Evolutionary conservation across 1,140 invertebrate species (phyloP), one percentile per base, ranked within the genome.

Genomic region (Apis dorsata): DNA sequence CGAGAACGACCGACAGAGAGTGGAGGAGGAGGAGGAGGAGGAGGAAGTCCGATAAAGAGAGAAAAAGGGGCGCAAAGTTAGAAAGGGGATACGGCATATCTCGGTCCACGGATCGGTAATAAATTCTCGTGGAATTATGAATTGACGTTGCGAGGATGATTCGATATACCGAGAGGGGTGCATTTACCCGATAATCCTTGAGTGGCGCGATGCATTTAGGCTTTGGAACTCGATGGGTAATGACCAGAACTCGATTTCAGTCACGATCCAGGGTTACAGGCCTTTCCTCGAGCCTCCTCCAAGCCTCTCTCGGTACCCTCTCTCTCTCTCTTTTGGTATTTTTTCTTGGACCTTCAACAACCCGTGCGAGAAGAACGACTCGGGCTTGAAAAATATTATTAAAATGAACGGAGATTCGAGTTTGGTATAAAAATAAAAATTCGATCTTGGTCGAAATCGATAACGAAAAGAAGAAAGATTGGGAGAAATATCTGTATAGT

Each of bases 91-190:
- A 44, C 34, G 34, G 34, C 7, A 21, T 49, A 51, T 59, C 82
- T 75, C 66, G 63, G 49, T 75, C 17, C 55, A 17, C 44, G 44
- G n/a, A 15, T 8, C 51, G 81, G 86, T 74, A 81, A 88, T 89
- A 89, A 89, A 89, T 89, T 86, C 82, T 75, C 79, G 76, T 66
- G 65, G 81, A 88, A 89, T 88, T 86, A 88, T 88, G 79, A 89
- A 88, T 89, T 72, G 77, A 88, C 77, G 72, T 44, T 19, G 28
- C 15, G 59, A 74, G 34, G 62, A 79, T 66, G 82, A 89, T 86
- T 83, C 79, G 87, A 86, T 68, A 24, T 63, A 62, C 3, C 72
- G 66, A 71, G 63, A 53, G 77, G 70, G 70, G 76, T 80, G 70
- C 79, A 66, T 84, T 80, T 83, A 86, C 65, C 70, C 68, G 65